phyloP scores from a whole-genome alignment of 2,888 invertebrate species.

The Eutolmus rufibarbis region DNA sequence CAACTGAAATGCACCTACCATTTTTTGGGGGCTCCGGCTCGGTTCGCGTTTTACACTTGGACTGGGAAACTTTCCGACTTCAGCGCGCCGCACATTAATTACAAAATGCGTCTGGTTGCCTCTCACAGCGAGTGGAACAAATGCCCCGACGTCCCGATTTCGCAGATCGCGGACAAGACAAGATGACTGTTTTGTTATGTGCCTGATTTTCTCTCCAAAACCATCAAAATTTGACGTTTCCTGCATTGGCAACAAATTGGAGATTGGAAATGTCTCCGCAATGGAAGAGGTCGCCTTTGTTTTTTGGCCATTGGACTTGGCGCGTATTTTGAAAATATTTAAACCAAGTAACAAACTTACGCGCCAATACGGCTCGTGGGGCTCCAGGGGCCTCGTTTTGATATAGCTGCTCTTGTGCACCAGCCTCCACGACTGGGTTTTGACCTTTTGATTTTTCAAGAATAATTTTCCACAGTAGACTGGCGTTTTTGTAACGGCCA shows the following conservation, averaged over 20 bases:
- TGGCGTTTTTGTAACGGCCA: neutral
- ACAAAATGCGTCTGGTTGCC: neutral
- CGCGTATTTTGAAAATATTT: neutral
- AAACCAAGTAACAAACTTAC: neutral
- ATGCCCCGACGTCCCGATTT: neutral
- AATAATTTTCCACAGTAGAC: neutral
- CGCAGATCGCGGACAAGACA: constrained; percentile 14
- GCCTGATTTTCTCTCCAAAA: constrained; percentile 15
- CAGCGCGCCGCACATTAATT: neutral
- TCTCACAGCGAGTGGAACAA: neutral
- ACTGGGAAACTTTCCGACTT: neutral
- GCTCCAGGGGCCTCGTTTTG: neutral
- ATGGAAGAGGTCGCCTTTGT: neutral
- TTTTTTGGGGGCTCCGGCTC: neutral
- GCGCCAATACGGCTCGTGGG: neutral
- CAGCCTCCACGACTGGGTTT: neutral
- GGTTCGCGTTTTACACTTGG: neutral
- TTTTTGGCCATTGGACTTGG: neutral
- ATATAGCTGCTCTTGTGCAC: neutral
- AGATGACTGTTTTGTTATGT: constrained; percentile 36
- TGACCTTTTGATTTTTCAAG: neutral
- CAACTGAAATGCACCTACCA: constrained; percentile 12
- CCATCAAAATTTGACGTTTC: neutral
- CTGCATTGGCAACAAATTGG: neutral
- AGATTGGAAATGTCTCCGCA: neutral